phyloP scores from a whole-genome alignment of 1,140 invertebrate genomes.

The Lineus longissimus region DNA sequence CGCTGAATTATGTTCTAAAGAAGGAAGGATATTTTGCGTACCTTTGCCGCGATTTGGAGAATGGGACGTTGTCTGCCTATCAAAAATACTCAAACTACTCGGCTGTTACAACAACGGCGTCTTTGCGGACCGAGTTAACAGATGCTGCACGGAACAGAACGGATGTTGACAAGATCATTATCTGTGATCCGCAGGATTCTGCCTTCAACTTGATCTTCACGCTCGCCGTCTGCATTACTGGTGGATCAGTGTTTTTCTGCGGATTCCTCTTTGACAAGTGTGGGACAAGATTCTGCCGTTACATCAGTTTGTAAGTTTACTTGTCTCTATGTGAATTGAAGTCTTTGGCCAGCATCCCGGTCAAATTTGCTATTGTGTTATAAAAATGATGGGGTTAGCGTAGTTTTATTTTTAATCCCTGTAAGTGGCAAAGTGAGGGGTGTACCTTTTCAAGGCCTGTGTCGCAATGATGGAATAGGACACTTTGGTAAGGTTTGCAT shows the following conservation, averaged over 20 bases:
- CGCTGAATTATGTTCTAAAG: slow-evolving; percentile 24
- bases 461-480: too few species aligned
- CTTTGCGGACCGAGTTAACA: too few species aligned
- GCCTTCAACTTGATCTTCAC: slow-evolving; percentile 24
- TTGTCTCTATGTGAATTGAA: neutral
- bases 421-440: too few species aligned
- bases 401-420: too few species aligned
- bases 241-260: slow-evolving; percentile 17
- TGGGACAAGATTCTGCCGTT: slow-evolving; percentile 23
- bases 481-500: too few species aligned
- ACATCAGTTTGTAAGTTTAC: slow-evolving; percentile 21
- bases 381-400: too few species aligned
- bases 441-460: too few species aligned
- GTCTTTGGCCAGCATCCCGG: too few species aligned
- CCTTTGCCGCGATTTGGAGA: slow-evolving; percentile 1
- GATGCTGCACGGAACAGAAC: neutral
- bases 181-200: slow-evolving; percentile 18
- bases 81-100: neutral
- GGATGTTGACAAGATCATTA: neutral
- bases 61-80: neutral
- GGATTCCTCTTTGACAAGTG: slow-evolving; percentile 22
- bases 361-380: too few species aligned
- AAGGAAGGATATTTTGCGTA: slow-evolving; percentile 23
- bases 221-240: slow-evolving; percentile 20
- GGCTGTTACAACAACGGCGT: too few species aligned